These are phyloP conservation scores for Scaptomyza hsui DNA, from an alignment of 1,140 invertebrate genomes.

Conservation along the genomic window DNA sequence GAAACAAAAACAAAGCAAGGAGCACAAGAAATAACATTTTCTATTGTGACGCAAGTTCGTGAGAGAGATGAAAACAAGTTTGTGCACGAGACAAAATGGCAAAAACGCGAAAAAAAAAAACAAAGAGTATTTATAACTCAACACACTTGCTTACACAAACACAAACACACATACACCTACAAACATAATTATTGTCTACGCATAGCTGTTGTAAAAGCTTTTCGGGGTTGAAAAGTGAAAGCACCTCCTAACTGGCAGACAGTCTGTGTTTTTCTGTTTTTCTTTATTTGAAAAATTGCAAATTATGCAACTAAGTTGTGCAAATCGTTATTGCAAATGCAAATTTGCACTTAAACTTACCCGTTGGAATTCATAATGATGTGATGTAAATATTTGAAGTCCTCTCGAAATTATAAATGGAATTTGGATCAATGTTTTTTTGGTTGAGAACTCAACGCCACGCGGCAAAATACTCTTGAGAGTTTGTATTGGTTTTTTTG, in stretches of 20 bases:
- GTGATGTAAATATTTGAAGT: constrained; percentile 12
- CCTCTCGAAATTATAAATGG: constrained; percentile 11
- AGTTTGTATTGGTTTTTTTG: constrained; percentile 20
- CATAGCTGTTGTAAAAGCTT: constrained; percentile 20
- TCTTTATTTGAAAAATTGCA: constrained; percentile 3
- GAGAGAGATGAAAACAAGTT: not conserved
- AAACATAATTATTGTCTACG: not conserved
- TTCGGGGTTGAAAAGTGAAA: constrained; percentile 65
- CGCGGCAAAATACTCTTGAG: constrained; percentile 4
- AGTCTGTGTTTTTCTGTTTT: constrained; percentile 40
- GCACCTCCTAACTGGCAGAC: constrained; percentile 41
- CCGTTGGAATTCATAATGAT: constrained; percentile 59
- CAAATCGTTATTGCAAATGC: constrained; percentile 4
- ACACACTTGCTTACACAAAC: not conserved
- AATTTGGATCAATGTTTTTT: constrained; percentile 3
- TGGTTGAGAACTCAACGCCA: constrained; percentile 14
- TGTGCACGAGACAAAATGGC: constrained; percentile 10
- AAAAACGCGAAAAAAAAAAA: constrained; percentile 3
- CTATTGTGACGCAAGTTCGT: not conserved
- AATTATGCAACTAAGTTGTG: constrained; percentile 50
- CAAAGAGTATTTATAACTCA: constrained; percentile 27
- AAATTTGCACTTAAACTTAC: constrained; percentile 42
- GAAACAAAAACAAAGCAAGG: not conserved
- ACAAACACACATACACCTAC: not conserved
- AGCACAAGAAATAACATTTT: not conserved